Conservation (phyloP, 2,888 invertebrate species). For the Acleris laterana region DNA sequence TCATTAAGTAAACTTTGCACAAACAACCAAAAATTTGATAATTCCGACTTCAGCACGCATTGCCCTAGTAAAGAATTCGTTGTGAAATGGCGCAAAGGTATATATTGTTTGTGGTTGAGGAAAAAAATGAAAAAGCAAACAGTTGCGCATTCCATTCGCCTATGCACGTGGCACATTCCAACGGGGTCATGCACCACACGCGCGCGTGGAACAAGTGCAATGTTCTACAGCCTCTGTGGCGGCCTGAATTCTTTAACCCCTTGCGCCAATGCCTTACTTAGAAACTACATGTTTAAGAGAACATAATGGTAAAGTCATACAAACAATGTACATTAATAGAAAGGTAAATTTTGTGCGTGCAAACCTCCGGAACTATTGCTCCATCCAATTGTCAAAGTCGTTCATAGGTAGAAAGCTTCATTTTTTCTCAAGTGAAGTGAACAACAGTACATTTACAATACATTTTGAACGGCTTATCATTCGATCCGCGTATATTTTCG, state of each 20-base stretch:
- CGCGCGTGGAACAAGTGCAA: slow-evolving; percentile 79
- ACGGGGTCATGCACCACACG: slow-evolving; percentile 81
- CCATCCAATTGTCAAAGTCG: too few species aligned
- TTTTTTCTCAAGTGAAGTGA: too few species aligned
- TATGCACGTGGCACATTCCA: slow-evolving; percentile 83
- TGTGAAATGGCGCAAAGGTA: slow-evolving; percentile 78
- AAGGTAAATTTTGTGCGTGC: too few species aligned
- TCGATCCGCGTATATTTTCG: too few species aligned
- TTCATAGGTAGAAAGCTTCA: too few species aligned
- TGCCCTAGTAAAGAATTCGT: slow-evolving; percentile 71
- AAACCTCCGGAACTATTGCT: too few species aligned
- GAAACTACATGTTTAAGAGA: background rate
- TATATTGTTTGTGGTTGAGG: slow-evolving; percentile 77
- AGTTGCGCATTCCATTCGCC: slow-evolving; percentile 82
- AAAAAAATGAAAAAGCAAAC: slow-evolving; percentile 79
- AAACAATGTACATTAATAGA: too few species aligned
- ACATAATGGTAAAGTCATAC: background rate
- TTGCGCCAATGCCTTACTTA: slow-evolving; percentile 17
- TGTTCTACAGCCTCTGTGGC: slow-evolving; percentile 44
- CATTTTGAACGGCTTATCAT: too few species aligned
- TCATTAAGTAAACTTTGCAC: too few species aligned
- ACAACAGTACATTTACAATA: too few species aligned
- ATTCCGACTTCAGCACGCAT: slow-evolving; percentile 51
- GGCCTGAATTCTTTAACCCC: slow-evolving; percentile 26
- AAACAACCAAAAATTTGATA: too few species aligned